Conservation (phyloP, 2,797 vertebrate genomes). For the Falco peregrinus region DNA sequence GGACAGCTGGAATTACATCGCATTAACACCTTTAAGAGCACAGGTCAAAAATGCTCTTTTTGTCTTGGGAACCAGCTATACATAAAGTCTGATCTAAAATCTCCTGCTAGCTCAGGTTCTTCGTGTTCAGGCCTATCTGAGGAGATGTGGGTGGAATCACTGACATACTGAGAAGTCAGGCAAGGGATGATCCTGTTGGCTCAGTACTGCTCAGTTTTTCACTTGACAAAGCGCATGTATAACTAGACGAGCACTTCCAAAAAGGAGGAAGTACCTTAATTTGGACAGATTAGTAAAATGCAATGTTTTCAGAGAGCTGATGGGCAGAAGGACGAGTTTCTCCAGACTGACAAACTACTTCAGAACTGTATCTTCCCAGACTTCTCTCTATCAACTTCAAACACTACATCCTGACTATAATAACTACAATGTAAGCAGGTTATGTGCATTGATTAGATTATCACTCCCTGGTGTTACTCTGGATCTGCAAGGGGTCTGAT, state of each 20-base stretch:
- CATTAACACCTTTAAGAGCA: constrained; percentile 43
- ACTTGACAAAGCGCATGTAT: background rate
- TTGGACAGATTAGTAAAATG: background rate
- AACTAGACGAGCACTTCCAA: background rate
- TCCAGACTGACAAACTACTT: background rate
- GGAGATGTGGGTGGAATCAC: background rate
- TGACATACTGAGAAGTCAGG: accelerated
- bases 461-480: background rate
- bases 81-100: background rate
- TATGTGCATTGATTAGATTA: background rate
- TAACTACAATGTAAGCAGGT: background rate
- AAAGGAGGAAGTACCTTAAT: background rate
- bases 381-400: background rate
- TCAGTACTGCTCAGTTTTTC: background rate
- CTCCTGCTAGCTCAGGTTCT: background rate
- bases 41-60: constrained; percentile 14
- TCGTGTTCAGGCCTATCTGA: background rate
- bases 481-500: background rate
- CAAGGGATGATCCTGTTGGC: background rate
- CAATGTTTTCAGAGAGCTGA: background rate
- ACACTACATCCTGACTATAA: background rate
- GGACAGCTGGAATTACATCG: constrained; percentile 45
- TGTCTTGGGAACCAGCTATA: background rate
- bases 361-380: background rate
- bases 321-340: background rate